A percentile compares a stretch with the other conserved stretches of the same genome.
phyloP scores from a whole-genome alignment of 2,113 vertebrate species.

The Anseranas semipalmata region DNA sequence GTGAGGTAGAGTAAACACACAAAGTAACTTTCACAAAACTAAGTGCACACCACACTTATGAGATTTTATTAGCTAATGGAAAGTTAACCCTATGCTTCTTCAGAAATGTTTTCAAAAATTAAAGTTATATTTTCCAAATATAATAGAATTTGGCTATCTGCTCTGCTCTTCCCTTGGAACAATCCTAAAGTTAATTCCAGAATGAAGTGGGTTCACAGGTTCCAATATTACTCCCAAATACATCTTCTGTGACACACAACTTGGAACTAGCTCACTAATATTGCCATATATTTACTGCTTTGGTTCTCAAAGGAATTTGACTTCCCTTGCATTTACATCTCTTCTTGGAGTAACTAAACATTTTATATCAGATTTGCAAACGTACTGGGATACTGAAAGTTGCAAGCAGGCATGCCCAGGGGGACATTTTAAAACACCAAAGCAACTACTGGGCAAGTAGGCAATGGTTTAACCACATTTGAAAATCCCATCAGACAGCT shows the following conservation, averaged over 20 bases:
- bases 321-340: background rate
- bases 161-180: background rate
- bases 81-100: slow-evolving; percentile 41
- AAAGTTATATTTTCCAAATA: background rate
- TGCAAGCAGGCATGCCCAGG: background rate
- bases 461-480: background rate
- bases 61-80: slow-evolving; percentile 11
- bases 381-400: background rate
- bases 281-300: background rate
- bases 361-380: background rate
- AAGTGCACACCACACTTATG: background rate
- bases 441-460: background rate
- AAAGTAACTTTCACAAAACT: slow-evolving; percentile 35
- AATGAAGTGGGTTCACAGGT: background rate
- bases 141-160: background rate
- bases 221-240: background rate
- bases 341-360: background rate
- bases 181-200: slow-evolving; percentile 3
- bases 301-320: background rate
- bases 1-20: slow-evolving; percentile 59
- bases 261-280: background rate
- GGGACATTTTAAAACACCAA: background rate
- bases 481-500: background rate
- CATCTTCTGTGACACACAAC: background rate
- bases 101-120: background rate